Conservation (phyloP, 2,888 invertebrate species). For the Protodeltote pygarga region DNA sequence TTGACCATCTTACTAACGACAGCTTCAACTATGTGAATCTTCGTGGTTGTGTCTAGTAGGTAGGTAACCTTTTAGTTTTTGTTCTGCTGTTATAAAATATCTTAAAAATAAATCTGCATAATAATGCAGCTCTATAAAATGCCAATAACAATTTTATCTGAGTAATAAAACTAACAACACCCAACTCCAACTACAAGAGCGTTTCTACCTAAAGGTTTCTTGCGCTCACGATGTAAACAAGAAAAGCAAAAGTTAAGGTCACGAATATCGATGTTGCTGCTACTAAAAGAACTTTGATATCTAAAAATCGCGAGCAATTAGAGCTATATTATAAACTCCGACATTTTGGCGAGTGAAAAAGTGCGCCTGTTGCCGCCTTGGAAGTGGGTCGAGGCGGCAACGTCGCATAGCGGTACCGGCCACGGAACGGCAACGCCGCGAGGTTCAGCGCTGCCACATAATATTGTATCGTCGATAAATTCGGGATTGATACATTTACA, state of each 20-base stretch:
- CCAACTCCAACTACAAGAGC: conserved; percentile 3
- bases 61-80: no score
- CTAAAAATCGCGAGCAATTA: conserved; percentile 44
- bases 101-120: not conserved
- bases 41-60: no score
- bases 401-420: conserved; percentile 73
- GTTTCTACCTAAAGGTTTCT: conserved; percentile 7
- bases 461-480: conserved; percentile 30
- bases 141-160: not conserved
- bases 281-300: conserved; percentile 23
- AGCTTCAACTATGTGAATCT: no score
- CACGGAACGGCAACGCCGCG: conserved; percentile 63
- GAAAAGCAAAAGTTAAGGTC: conserved; percentile 44
- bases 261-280: conserved; percentile 20
- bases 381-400: conserved; percentile 75
- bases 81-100: conserved; percentile 1
- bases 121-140: not conserved
- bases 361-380: conserved; percentile 64
- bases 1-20: no score
- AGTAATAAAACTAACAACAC: conserved; percentile 2
- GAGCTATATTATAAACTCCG: conserved; percentile 45
- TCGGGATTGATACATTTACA: conserved; percentile 23
- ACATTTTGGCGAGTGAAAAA: conserved; percentile 72
- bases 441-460: conserved; percentile 35
- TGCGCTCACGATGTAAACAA: conserved; percentile 20